Percentiles rank a stretch among this genome's conserved stretches.
These are phyloP conservation scores for Rhopilema esculentum DNA, from an alignment of 30 jellyfish, hydroid and myxozoan species.

Conservation along the genomic window DNA sequence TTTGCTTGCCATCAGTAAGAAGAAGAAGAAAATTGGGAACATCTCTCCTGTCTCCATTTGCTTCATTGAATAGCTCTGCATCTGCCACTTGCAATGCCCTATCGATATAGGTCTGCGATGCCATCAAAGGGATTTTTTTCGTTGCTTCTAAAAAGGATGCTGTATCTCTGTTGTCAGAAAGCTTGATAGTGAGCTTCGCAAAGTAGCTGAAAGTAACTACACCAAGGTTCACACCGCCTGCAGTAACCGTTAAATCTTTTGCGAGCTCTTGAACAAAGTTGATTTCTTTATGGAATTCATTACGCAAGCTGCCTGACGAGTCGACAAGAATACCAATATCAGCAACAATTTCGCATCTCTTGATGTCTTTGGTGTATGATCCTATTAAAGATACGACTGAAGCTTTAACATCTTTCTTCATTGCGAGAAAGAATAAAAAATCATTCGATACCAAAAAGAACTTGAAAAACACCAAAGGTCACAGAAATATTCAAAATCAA, in stretches of 20 bases:
- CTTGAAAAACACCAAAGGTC: no score
- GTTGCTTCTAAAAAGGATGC: conserved; percentile 37
- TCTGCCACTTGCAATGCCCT: conserved; percentile 50
- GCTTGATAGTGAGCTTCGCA: conserved; percentile 66
- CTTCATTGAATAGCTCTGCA: conserved; percentile 42
- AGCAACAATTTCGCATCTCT: conserved; percentile 48
- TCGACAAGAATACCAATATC: conserved; percentile 79
- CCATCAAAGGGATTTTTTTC: conserved; percentile 43
- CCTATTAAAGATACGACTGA: background rate
- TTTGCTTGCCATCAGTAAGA: conserved; percentile 81
- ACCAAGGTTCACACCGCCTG: conserved; percentile 77
- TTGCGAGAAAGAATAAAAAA: no score
- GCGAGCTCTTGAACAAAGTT: conserved; percentile 57
- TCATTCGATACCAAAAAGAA: no score
- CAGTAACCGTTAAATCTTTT: conserved; percentile 26
- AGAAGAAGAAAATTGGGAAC: conserved; percentile 66
- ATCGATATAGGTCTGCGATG: conserved; percentile 69
- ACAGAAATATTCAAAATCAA: no score
- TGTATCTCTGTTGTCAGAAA: conserved; percentile 53
- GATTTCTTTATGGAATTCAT: conserved; percentile 55
- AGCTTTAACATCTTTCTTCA: no score
- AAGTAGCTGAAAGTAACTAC: conserved; percentile 76
- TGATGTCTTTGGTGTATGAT: background rate
- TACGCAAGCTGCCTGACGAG: conserved; percentile 73
- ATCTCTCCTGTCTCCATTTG: conserved; percentile 70